phyloP scores from a whole-genome alignment of 2,888 invertebrate genomes.

The Prosapia bicincta region DNA sequence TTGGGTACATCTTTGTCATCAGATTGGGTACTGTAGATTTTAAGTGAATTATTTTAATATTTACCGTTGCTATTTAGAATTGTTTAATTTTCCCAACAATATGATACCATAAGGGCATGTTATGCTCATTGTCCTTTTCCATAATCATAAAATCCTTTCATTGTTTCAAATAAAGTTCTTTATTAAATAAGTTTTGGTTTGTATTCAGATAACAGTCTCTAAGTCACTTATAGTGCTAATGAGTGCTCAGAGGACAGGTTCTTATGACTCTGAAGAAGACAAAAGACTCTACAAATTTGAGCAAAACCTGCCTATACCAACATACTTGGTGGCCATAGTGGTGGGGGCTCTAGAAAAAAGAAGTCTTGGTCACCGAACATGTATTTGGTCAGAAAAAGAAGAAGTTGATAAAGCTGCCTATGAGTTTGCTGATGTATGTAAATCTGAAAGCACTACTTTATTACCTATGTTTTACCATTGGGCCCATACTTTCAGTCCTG shows the following conservation, averaged over 20 bases:
- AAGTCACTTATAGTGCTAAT: slow-evolving; percentile 75
- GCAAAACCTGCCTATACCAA: slow-evolving; percentile 80
- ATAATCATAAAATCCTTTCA: too few species aligned
- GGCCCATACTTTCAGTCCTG: too few species aligned
- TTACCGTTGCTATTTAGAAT: too few species aligned
- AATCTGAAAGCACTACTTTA: too few species aligned
- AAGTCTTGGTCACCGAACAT: slow-evolving; percentile 72
- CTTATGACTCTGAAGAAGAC: slow-evolving; percentile 15
- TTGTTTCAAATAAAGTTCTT: neutral
- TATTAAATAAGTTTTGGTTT: neutral
- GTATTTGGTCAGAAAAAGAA: slow-evolving; percentile 88
- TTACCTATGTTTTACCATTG: too few species aligned
- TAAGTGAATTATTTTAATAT: too few species aligned
- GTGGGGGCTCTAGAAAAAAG: slow-evolving; percentile 76
- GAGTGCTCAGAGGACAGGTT: slow-evolving; percentile 61
- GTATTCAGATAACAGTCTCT: slow-evolving; percentile 63
- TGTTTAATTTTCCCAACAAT: too few species aligned
- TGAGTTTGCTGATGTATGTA: slow-evolving; percentile 72
- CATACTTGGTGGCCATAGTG: slow-evolving; percentile 86
- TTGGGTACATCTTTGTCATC: too few species aligned
- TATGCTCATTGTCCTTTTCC: too few species aligned
- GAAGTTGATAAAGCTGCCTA: slow-evolving; percentile 77
- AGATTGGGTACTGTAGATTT: too few species aligned
- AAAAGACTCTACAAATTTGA: slow-evolving; percentile 56
- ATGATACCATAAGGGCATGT: too few species aligned